phyloP scores from a whole-genome alignment of 2,113 vertebrate species.

The Anhinga rufa region DNA sequence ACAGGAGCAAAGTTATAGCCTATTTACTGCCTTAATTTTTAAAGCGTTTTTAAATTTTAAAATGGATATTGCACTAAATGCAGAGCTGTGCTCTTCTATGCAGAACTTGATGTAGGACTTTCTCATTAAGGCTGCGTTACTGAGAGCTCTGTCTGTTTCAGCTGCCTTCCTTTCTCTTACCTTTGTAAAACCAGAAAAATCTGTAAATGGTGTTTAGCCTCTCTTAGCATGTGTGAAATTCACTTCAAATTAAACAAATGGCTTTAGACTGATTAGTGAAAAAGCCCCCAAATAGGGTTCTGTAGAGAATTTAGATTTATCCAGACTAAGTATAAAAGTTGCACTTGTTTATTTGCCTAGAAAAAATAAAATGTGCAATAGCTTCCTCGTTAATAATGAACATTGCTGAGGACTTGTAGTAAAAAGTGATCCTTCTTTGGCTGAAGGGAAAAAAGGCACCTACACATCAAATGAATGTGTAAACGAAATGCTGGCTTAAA shows the following conservation, averaged over 20 bases:
- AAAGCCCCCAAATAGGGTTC: neutral
- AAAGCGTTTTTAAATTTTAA: slow-evolving; percentile 70
- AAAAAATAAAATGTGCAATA: neutral
- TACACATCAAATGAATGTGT: neutral
- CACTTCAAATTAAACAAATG: neutral
- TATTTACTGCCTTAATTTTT: slow-evolving; percentile 71
- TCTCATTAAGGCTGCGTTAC: neutral
- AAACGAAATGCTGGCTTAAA: neutral
- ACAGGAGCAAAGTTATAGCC: slow-evolving; percentile 38
- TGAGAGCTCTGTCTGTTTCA: slow-evolving; percentile 32
- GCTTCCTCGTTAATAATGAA: neutral
- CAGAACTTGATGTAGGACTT: neutral
- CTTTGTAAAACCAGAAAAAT: slow-evolving; percentile 29
- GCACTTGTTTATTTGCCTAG: neutral
- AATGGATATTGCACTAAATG: slow-evolving; percentile 25
- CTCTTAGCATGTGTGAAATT: neutral
- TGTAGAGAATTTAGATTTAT: slow-evolving; percentile 14
- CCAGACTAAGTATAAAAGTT: neutral
- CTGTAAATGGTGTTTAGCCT: slow-evolving; percentile 17
- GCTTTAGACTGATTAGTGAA: neutral
- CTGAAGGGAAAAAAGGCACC: neutral
- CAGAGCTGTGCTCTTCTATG: slow-evolving; percentile 8
- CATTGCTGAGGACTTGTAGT: neutral
- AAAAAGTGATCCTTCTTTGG: neutral
- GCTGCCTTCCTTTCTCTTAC: neutral